Conservation (phyloP, 1,140 invertebrate genomes). For the Drosophila navojoa region DNA sequence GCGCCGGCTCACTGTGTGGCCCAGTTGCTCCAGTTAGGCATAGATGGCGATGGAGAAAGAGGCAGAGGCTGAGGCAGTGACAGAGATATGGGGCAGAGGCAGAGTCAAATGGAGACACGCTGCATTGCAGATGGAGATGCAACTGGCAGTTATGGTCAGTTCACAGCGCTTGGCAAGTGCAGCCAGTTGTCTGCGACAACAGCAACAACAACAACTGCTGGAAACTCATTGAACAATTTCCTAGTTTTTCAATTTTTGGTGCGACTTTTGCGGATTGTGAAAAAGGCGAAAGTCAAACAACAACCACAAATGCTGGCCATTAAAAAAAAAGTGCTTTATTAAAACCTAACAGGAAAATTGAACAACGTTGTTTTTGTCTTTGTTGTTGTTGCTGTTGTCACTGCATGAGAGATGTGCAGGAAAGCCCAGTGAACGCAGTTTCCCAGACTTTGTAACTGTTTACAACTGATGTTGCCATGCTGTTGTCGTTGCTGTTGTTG, state of each 20-base stretch:
- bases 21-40: constrained; percentile 50
- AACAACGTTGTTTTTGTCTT: constrained; percentile 15
- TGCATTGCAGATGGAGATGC: constrained; percentile 36
- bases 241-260: constrained; percentile 63
- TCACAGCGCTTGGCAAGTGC: constrained; percentile 31
- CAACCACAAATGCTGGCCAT: constrained; percentile 51
- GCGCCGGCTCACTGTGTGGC: constrained; percentile 58
- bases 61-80: neutral
- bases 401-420: constrained; percentile 25
- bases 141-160: constrained; percentile 39
- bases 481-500: neutral
- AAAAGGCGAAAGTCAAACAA: constrained; percentile 62
- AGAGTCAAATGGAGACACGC: neutral
- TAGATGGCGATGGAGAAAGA: constrained; percentile 4
- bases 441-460: constrained; percentile 38
- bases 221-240: constrained; percentile 73
- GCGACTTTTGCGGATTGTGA: constrained; percentile 58
- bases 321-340: constrained; percentile 50
- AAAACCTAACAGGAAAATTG: constrained; percentile 55
- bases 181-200: constrained; percentile 13
- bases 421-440: constrained; percentile 35
- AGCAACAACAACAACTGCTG: neutral
- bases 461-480: constrained; percentile 13
- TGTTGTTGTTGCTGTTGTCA: constrained; percentile 3
- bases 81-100: no score